phyloP scores from a whole-genome alignment of 1,140 invertebrate species.

The Eriosoma lanigerum region DNA sequence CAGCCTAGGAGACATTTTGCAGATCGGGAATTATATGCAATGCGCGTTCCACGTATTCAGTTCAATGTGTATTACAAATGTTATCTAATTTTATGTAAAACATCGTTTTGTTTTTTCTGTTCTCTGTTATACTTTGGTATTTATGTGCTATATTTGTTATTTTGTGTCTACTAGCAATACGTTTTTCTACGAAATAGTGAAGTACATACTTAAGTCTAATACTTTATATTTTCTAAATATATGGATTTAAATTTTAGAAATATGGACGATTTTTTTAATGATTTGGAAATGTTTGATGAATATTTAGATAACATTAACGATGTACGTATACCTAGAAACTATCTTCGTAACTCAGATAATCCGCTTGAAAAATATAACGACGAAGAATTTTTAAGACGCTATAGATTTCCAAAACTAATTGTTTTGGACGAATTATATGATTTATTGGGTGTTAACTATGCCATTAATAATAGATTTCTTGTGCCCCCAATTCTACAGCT shows the following conservation, averaged over 20 bases:
- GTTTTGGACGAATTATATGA: neutral
- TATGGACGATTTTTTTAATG: neutral
- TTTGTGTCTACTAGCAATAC: neutral
- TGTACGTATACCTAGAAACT: neutral
- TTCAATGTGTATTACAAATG: too few relatives aligned
- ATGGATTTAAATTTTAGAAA: neutral
- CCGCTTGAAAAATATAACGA: neutral
- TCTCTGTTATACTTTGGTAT: too few relatives aligned
- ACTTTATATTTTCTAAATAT: neutral
- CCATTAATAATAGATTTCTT: neutral
- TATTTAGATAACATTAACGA: neutral
- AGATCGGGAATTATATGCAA: too few relatives aligned
- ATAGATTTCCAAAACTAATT: constrained; percentile 5
- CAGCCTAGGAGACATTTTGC: too few relatives aligned
- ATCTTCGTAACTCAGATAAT: neutral
- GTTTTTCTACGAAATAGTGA: neutral
- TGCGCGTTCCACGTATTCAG: too few relatives aligned
- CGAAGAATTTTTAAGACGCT: neutral
- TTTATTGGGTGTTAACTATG: neutral
- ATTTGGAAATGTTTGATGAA: constrained; percentile 8
- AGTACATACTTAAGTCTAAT: neutral
- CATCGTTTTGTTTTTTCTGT: too few relatives aligned
- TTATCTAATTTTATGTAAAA: too few relatives aligned
- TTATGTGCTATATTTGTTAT: neutral
- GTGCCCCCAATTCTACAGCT: neutral